These are phyloP conservation scores for Prostheceraeus crozeri DNA, from an alignment of 2,888 invertebrate genomes.

Conservation along the genomic window DNA sequence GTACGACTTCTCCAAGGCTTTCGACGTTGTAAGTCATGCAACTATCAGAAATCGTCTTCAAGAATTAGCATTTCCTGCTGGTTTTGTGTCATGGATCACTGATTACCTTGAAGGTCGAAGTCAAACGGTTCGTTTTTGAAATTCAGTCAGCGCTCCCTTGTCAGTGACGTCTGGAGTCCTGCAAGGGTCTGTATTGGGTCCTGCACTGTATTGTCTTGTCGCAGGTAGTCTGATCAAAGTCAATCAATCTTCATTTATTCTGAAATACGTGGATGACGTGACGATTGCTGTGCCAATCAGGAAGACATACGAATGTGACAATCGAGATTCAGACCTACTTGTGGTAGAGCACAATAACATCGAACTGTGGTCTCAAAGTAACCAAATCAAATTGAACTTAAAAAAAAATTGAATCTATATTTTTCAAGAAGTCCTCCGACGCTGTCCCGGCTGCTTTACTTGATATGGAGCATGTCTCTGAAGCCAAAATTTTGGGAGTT, in stretches of 20 bases:
- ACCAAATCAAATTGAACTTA: too few species aligned
- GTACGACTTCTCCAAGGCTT: constrained; percentile 22
- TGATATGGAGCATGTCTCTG: too few species aligned
- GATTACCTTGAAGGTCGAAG: not conserved
- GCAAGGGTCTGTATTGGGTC: constrained; percentile 20
- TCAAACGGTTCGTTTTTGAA: not conserved
- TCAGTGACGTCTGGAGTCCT: constrained; percentile 11
- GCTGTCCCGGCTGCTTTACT: too few species aligned
- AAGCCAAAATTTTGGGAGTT: too few species aligned
- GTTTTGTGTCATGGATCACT: not conserved
- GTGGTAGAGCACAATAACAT: too few species aligned
- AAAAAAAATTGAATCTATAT: too few species aligned
- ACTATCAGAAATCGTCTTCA: constrained; percentile 10
- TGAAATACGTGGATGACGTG: too few species aligned
- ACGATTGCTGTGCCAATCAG: too few species aligned
- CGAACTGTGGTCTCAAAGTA: too few species aligned
- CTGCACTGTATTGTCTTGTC: constrained; percentile 12
- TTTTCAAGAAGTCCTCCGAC: too few species aligned
- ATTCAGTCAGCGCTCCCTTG: not conserved
- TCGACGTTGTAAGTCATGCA: not conserved
- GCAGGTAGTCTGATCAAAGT: constrained; percentile 7
- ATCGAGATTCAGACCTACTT: too few species aligned
- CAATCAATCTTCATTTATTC: not conserved
- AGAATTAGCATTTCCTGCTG: constrained; percentile 5
- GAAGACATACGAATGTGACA: too few species aligned